Percentiles rank a stretch among this genome's conserved stretches.
Conservation (phyloP, 1,140 invertebrate species). For the Acromyrmex heyeri region DNA sequence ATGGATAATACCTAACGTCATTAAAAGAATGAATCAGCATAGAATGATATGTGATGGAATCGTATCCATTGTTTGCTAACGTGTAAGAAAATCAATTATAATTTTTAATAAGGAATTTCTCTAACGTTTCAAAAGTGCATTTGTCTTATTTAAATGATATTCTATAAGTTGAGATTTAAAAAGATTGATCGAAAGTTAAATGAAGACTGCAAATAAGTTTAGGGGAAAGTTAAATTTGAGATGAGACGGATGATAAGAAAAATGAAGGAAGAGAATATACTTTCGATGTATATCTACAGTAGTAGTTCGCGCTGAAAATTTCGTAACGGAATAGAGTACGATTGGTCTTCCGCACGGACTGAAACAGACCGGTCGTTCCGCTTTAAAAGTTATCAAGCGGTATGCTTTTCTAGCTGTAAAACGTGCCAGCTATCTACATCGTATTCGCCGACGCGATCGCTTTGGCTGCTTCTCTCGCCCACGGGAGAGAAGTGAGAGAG, state of each 20-base stretch:
- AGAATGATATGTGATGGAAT: not conserved
- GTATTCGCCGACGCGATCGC: slow-evolving; percentile 59
- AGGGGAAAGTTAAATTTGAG: not conserved
- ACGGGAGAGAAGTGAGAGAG: slow-evolving; percentile 30
- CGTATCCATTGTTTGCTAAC: not conserved
- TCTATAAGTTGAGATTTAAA: not conserved
- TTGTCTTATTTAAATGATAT: not conserved
- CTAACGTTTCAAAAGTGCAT: not conserved
- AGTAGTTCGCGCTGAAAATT: slow-evolving; percentile 3
- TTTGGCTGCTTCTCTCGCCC: slow-evolving; percentile 35
- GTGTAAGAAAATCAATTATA: not conserved
- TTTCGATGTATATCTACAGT: not conserved
- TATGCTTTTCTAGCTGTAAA: slow-evolving; percentile 61
- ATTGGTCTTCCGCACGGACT: not conserved
- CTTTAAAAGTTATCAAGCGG: slow-evolving; percentile 65
- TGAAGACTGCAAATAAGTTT: not conserved
- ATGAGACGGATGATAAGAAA: not conserved
- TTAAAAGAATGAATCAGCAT: not conserved
- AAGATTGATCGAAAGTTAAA: not conserved
- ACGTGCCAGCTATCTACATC: slow-evolving; percentile 60
- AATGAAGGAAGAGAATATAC: not conserved
- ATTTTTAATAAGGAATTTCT: not conserved
- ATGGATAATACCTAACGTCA: not conserved
- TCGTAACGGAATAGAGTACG: slow-evolving; percentile 11
- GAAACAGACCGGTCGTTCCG: slow-evolving; percentile 43